Percentiles rank a stretch among this genome's conserved stretches.
These are phyloP conservation scores for Penaeus vannamei DNA, from an alignment of 1,140 invertebrate species.

Conservation along the genomic window DNA sequence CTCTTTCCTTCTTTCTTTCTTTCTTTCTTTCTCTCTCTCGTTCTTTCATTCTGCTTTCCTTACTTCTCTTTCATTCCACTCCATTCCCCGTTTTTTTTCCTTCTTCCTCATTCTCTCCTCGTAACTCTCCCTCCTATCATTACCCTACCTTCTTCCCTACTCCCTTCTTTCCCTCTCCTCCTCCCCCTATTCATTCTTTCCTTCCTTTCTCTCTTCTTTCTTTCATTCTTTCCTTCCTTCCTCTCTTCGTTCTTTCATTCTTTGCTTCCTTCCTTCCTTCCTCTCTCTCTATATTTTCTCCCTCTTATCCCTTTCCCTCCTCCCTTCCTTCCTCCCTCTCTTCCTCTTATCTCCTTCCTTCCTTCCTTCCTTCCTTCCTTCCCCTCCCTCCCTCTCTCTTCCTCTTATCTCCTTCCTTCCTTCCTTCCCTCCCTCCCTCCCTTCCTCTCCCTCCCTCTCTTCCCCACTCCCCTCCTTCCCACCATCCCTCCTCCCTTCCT, in stretches of 20 bases:
- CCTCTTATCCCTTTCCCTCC: background rate
- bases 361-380: no score
- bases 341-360: background rate
- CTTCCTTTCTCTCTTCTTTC: background rate
- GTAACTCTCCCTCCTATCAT: background rate
- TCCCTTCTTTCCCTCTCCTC: constrained; percentile 4
- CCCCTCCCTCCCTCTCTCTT: no score
- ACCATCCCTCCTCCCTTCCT: background rate
- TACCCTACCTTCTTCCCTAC: background rate
- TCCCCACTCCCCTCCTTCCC: background rate
- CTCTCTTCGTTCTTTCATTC: background rate
- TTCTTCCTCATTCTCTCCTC: background rate
- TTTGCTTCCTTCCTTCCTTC: background rate
- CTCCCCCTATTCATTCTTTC: background rate
- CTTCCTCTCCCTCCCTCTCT: constrained; percentile 10
- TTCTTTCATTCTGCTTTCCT: background rate
- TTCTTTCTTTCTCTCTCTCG: background rate
- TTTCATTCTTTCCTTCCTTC: no score
- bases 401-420: background rate
- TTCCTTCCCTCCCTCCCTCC: constrained; percentile 20
- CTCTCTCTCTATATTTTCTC: no score
- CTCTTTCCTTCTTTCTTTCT: background rate
- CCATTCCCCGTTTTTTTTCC: background rate
- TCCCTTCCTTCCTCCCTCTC: background rate
- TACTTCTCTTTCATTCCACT: no score